Percentiles rank a stretch among this genome's conserved stretches.
phyloP scores from a whole-genome alignment of 2,888 invertebrate species.

The Leptinotarsa tumamoca region DNA sequence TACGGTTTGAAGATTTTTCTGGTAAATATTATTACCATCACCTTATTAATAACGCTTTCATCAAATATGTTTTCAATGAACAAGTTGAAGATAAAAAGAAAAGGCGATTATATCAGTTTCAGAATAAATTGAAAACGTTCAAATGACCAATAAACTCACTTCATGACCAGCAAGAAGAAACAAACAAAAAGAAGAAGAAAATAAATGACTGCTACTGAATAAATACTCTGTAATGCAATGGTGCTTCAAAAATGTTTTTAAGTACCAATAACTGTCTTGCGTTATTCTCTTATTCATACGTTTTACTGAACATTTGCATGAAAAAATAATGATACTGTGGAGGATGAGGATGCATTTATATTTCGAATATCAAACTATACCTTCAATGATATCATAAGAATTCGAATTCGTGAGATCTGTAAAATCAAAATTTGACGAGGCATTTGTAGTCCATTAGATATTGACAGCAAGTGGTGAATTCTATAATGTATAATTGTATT shows the following conservation, averaged over 20 bases:
- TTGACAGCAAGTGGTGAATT: too few relatives aligned
- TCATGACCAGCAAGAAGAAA: not conserved
- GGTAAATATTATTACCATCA: too few relatives aligned
- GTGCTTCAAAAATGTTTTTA: slow-evolving; percentile 6
- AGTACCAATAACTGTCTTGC: slow-evolving; percentile 18
- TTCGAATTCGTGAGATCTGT: too few relatives aligned
- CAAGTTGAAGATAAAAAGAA: too few relatives aligned
- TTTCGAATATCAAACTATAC: not conserved
- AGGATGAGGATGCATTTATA: not conserved
- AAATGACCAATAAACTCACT: not conserved
- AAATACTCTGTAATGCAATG: not conserved
- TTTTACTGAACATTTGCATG: slow-evolving; percentile 22
- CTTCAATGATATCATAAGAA: not conserved
- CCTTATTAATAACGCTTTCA: too few relatives aligned
- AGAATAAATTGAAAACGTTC: not conserved
- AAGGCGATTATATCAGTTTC: too few relatives aligned
- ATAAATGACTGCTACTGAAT: not conserved
- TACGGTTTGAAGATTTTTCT: too few relatives aligned
- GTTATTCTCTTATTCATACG: slow-evolving; percentile 15
- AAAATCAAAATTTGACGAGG: too few relatives aligned
- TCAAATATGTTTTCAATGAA: too few relatives aligned
- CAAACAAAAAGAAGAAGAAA: not conserved
- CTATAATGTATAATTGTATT: too few relatives aligned
- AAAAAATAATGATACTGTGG: slow-evolving; percentile 23
- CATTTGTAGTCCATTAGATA: too few relatives aligned